Evolutionary conservation across 2,113 vertebrate genomes (phyloP), one percentile per base, ranked within the genome.

Genomic region (Megaceryle torquata): DNA sequence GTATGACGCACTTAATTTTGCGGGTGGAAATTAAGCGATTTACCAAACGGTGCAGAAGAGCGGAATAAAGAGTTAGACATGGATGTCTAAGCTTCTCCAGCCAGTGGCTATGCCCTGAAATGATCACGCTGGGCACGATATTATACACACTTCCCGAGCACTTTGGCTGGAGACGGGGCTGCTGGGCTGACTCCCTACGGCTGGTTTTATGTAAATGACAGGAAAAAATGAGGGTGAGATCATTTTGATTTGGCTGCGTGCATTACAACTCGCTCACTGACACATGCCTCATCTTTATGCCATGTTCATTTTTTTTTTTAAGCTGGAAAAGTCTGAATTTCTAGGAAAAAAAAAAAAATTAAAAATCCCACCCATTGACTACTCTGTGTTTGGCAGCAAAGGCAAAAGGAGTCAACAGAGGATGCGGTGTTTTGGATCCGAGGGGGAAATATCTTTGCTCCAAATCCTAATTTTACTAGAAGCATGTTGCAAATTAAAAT

Each of bases 341-440:
- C 82, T 89, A 65, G 82, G n/a, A n/a, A 70, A 89, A 86, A 94
- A 69, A 90, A 93, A 91, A 39, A 46, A 88, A 84, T 37, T 37
- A 93, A n/a, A 90, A 92, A 89, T 48, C 82, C 82, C 85, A 89
- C 82, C 57, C 90, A 94, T 94, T 97, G 96, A 97, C 95, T 94
- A 86, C 78, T 85, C 90, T 51, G 21, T 13, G 74, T 22, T 94
- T 94, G 92, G 95, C 96, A 93, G 75, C 0, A 22, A 96, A 93
- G 28, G 78, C 26, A 85, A 68, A 84, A 85, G 29, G 70, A 86
- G 87, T 93, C 89, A 95, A 75, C 21, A 96, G 69, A 91, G 93
- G 92, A 89, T 75, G 78, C 39, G 71, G 82, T 48, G 51, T 72
- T 89, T 76, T 51, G 44, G 61, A 26, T 64, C 37, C 29, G 67